phyloP scores from a whole-genome alignment of 2,888 invertebrate genomes.

The Stenodera caucasica region DNA sequence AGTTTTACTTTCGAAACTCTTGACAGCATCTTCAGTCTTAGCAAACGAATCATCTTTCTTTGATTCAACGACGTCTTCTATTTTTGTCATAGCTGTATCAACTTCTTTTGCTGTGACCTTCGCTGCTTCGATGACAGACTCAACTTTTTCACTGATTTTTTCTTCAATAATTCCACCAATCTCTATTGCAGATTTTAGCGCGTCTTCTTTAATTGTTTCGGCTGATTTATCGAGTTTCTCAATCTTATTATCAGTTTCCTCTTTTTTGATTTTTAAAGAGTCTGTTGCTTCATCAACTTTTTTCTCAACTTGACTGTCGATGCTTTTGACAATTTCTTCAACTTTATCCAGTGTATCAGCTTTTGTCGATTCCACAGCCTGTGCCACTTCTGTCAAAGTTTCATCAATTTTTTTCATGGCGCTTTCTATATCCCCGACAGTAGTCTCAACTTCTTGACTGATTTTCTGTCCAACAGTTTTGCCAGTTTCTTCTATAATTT shows the following conservation, averaged over 20 bases:
- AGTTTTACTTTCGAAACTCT: conserved; percentile 14
- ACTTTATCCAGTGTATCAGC: conserved; percentile 18
- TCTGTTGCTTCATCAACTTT: conserved; percentile 10
- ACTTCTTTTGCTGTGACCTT: conserved; percentile 7
- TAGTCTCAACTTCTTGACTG: conserved; percentile 11
- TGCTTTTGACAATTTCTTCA: conserved; percentile 10
- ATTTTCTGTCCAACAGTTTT: not conserved
- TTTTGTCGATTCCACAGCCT: conserved; percentile 21
- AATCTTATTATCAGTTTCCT: not conserved
- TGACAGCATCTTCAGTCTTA: conserved; percentile 7
- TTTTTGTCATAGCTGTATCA: conserved; percentile 25
- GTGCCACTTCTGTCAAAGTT: conserved; percentile 23
- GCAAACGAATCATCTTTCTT: conserved; percentile 25
- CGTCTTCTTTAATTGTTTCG: conserved; percentile 9
- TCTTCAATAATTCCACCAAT: not conserved
- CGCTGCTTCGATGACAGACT: conserved; percentile 11
- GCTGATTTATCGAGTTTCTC: conserved; percentile 15
- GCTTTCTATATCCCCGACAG: conserved; percentile 10
- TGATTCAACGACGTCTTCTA: conserved; percentile 14
- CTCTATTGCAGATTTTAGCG: not conserved
- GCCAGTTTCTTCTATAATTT: not conserved
- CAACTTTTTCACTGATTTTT: conserved; percentile 14
- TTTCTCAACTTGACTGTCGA: conserved; percentile 13
- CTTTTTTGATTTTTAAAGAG: conserved; percentile 4
- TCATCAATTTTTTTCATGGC: conserved; percentile 13